phyloP scores from a whole-genome alignment of 1,140 invertebrate species.

The Polyergus mexicanus region DNA sequence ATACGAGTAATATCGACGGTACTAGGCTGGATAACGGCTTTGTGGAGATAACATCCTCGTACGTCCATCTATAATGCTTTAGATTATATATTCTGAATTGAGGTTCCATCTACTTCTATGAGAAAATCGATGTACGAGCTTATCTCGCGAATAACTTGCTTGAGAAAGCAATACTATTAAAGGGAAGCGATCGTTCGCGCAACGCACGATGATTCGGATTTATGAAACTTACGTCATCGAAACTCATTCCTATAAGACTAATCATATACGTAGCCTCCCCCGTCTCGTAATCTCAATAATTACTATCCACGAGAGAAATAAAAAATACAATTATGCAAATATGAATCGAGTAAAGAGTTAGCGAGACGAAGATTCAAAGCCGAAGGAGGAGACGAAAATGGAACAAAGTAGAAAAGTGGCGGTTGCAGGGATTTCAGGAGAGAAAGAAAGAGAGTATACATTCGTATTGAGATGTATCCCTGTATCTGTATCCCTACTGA shows the following conservation, averaged over 20 bases:
- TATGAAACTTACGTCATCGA: not conserved
- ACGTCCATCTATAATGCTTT: not conserved
- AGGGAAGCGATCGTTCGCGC: conserved; percentile 18
- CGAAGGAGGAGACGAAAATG: not conserved
- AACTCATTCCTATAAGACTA: too few relatives aligned
- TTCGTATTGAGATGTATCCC: conserved; percentile 80
- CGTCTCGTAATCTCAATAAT: conserved; percentile 37
- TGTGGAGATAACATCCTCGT: not conserved
- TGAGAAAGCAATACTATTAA: not conserved
- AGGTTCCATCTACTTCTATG: not conserved
- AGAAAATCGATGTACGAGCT: conserved; percentile 7
- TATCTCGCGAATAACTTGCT: not conserved
- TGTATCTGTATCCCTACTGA: conserved; percentile 73
- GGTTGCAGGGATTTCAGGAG: not conserved
- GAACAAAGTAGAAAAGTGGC: conserved; percentile 22
- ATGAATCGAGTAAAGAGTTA: conserved; percentile 19
- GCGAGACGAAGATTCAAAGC: conserved; percentile 62
- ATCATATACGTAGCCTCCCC: not conserved
- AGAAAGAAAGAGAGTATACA: conserved; percentile 22
- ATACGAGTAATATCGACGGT: conserved; percentile 49
- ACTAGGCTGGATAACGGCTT: conserved; percentile 44
- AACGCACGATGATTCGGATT: not conserved
- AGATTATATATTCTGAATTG: conserved; percentile 28
- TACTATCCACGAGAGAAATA: conserved; percentile 5
- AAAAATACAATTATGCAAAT: conserved; percentile 36